A percentile compares a stretch with the other conserved stretches of the same genome.
Evolutionary conservation across 2,888 invertebrate genomes (phyloP).

Genomic region (Candidula unifasciata): DNA sequence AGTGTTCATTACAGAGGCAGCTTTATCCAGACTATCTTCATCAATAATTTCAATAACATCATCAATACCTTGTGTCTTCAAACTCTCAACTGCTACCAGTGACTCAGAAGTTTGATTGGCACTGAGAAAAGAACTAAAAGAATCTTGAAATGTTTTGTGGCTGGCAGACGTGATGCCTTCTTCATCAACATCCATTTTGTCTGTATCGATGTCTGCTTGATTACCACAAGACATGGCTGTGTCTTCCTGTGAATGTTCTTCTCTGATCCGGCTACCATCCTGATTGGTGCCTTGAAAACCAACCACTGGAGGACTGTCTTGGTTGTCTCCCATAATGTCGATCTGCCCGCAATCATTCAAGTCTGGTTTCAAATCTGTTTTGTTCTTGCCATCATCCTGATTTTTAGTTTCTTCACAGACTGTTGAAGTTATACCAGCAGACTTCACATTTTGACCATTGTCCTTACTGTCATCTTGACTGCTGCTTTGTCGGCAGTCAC

Average conservation of each 20-base stretch:
- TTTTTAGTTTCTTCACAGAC: too few species aligned
- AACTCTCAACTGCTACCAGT: not conserved
- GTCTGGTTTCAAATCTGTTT: too few species aligned
- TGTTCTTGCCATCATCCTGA: too few species aligned
- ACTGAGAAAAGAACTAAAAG: not conserved
- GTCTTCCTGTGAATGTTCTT: conserved; percentile 13
- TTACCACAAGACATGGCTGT: conserved; percentile 5
- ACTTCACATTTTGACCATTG: too few species aligned
- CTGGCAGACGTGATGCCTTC: conserved; percentile 2
- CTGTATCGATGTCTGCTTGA: conserved; percentile 11
- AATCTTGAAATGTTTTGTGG: not conserved
- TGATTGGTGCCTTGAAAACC: not conserved
- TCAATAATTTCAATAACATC: conserved; percentile 13
- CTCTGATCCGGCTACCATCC: not conserved
- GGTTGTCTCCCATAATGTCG: not conserved
- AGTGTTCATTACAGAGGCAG: not conserved
- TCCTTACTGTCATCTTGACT: too few species aligned
- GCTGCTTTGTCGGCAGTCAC: not conserved
- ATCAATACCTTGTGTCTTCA: not conserved
- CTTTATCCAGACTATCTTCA: not conserved
- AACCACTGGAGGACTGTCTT: not conserved
- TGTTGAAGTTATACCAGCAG: too few species aligned
- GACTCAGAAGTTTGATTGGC: not conserved
- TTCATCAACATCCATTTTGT: conserved; percentile 19
- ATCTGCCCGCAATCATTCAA: not conserved